Evolutionary conservation across 2,113 vertebrate species (phyloP), one percentile per base, ranked within the genome.

Genomic region (Ailurus styani): DNA sequence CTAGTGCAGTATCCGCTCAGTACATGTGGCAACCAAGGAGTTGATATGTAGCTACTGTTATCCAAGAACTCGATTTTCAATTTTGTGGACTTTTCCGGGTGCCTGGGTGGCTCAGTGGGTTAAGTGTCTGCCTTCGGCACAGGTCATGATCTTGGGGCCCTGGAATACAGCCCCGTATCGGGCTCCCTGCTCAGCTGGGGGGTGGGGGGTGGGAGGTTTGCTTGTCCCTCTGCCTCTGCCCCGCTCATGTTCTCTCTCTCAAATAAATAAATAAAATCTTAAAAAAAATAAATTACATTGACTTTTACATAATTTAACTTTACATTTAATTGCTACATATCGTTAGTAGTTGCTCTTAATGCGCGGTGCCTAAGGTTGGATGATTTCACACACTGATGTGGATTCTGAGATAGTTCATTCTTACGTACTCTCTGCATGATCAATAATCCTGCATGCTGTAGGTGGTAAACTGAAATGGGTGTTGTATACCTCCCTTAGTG

Each of bases 291-390:
- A 31, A 27, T 50, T 96, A 37, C 52, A 55, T 25, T 77, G 10
- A 86, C 21, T 66, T 95, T 94, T 86, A 62, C 66, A 73, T 75
- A 66, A n/a, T 87, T 79, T 83, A 82, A 73, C 9, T 77, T 91
- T 85, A 87, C 93, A 25, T 72, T 57, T 88, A 84, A 47, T 87
- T 72, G 64, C 52, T 52, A 14, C 11, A 62, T 57, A 60, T 87
- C 57, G 21, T n/a, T 77, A 12, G 34, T 45, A 4, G 9, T 47
- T 42, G 21, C 62, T 72, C 0, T 77, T 77, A 88, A 57, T 18
- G 17, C 9, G n/a, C 20, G 25, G 27, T 45, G 21, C 1, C 34
- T 52, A 85, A 73, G 3, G 12, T 18, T 64, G n/a, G n/a, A n/a
- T 37, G 50, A n/a, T 70, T 93, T 91, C 62, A 88, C 21, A 37